Conservation (phyloP, 2,113 vertebrate species). For the Hyla sarda region DNA sequence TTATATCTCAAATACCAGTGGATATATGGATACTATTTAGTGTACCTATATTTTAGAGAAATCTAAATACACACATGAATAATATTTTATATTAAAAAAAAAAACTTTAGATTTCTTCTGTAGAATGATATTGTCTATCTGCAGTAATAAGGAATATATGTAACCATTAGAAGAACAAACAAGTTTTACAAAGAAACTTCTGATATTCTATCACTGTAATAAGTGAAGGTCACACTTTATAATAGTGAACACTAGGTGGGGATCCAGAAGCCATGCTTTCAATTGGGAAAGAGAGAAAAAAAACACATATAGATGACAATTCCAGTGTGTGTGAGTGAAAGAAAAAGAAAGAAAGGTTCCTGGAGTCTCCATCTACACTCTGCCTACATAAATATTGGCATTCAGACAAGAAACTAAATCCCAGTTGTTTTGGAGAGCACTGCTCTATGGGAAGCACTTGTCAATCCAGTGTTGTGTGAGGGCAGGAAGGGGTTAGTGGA, state of each 20-base stretch:
- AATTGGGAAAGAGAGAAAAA: slow-evolving; percentile 68
- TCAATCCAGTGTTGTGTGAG: slow-evolving; percentile 89
- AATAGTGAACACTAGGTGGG: slow-evolving; percentile 94
- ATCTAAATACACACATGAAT: too few species aligned
- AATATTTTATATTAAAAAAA: too few species aligned
- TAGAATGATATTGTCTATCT: not conserved
- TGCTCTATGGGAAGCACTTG: slow-evolving; percentile 82
- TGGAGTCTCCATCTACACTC: slow-evolving; percentile 91
- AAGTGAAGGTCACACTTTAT: slow-evolving; percentile 63
- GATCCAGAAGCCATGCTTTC: slow-evolving; percentile 87
- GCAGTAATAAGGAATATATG: not conserved
- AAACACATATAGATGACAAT: slow-evolving; percentile 71
- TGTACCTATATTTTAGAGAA: too few species aligned
- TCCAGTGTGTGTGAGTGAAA: slow-evolving; percentile 78
- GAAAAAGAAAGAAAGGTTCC: slow-evolving; percentile 76
- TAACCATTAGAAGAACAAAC: not conserved
- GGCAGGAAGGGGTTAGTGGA: slow-evolving; percentile 83
- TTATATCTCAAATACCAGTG: too few species aligned
- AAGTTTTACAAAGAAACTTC: not conserved
- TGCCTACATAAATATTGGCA: slow-evolving; percentile 92
- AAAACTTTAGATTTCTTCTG: not conserved
- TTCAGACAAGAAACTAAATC: slow-evolving; percentile 90
- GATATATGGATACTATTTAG: too few species aligned
- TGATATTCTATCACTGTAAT: not conserved
- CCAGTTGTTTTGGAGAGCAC: slow-evolving; percentile 86